Evolutionary conservation across 2,888 invertebrate genomes (phyloP), one percentile per base, ranked within the genome.

Genomic region (Cybosia mesomella): DNA sequence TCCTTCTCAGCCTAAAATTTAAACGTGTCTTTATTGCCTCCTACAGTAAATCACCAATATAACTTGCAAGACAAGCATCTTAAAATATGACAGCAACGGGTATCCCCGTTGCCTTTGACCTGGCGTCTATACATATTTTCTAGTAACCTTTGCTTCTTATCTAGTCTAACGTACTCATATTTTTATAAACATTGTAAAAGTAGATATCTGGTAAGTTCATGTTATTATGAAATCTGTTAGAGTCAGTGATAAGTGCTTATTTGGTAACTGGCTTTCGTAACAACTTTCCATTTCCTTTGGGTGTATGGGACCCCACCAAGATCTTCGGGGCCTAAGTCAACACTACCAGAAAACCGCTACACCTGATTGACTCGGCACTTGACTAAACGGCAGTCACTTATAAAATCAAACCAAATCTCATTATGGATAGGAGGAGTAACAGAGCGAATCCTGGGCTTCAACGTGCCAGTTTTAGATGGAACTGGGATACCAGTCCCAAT

Each of bases 111-210:
- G 24, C 22, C 57, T 22, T 57, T 24, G 10, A 57, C 57, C 2
- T 24, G 57, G 57, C 57, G 57, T n/a, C 49, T 49, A n/a, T 49
- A 49, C n/a, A 34, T 10, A 49, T 49, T 49, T n/a, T 18, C 49
- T 49, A 18, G n/a, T 49, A 49, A n/a, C n/a, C 49, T 49, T 49
- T 49, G 43, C 18, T n/a, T 9, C 49, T 49, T 49, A 49, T 49
- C 49, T 49, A 49, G 49, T 49, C 18, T n/a, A 49, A 49, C 8
- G 49, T 49, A n/a, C 49, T 49, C 49, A 49, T 49, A 9, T 43
- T 43, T n/a, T 18, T 49, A 49, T 49, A 9, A 49, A n/a, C n/a
- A 49, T n/a, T n/a, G n/a, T n/a, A 0, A 3, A n/a, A 49, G 49
- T 18, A 49, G 49, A 49, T 49, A 49, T 18, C 18, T 2, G 15